phyloP scores from a whole-genome alignment of 2,113 vertebrate genomes.

The pig (Sus scrofa) region T2T-Sscrofa CM000812.6:266764001-266764500 shows the following conservation, averaged over 20 bases:
- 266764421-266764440: background rate
- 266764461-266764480: slow-evolving; percentile 43
- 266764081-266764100: rapidly evolving
- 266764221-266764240: background rate
- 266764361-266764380: background rate
- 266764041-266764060: background rate
- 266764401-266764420: background rate
- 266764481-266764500: slow-evolving; percentile 40
- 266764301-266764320: background rate
- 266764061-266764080: background rate
- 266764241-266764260: background rate
- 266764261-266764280: background rate
- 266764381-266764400: background rate
- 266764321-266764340: background rate
- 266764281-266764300: background rate
- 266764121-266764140: rapidly evolving
- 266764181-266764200: background rate
- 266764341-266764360: background rate
- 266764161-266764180: background rate
- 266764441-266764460: slow-evolving; percentile 33
- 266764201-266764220: background rate
- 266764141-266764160: background rate
- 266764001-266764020: background rate
- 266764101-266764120: background rate
- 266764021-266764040: background rate